Evolutionary conservation across 2,888 invertebrate species (phyloP).

Genomic region (Lacanobia oleracea): DNA sequence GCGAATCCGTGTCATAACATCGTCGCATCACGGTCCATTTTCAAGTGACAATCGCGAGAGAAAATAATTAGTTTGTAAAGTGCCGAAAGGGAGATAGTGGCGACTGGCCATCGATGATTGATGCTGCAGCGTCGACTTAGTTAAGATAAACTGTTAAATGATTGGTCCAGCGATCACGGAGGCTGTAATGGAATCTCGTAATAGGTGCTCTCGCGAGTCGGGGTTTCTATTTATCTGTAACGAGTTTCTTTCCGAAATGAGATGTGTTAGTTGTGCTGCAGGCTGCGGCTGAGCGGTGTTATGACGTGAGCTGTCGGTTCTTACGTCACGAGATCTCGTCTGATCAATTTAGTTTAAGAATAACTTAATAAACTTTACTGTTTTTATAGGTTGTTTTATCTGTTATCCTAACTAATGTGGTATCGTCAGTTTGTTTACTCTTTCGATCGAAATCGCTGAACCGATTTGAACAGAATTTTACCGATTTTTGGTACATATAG

Average conservation of each 20-base stretch:
- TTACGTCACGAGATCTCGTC: background rate
- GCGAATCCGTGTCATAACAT: conserved; percentile 48
- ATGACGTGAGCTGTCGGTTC: background rate
- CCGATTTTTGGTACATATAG: too few species aligned
- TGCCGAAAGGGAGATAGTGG: conserved; percentile 61
- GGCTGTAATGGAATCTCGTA: conserved; percentile 47
- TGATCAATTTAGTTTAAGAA: background rate
- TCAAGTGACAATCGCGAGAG: conserved; percentile 47
- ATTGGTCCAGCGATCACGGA: conserved; percentile 25
- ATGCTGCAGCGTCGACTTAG: conserved; percentile 41
- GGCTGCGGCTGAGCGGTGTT: background rate
- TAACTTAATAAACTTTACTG: too few species aligned
- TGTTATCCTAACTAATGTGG: too few species aligned
- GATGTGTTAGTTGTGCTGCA: conserved; percentile 6
- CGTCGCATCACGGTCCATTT: conserved; percentile 32
- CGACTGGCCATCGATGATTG: conserved; percentile 52
- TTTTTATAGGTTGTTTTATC: too few species aligned
- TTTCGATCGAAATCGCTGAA: too few species aligned
- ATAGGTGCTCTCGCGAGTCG: conserved; percentile 39
- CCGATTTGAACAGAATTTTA: too few species aligned
- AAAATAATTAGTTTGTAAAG: conserved; percentile 62
- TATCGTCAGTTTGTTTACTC: too few species aligned
- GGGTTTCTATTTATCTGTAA: conserved; percentile 44
- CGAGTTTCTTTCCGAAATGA: conserved; percentile 33
- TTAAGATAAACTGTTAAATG: conserved; percentile 53